Conservation (phyloP, 2,888 invertebrate genomes). For the Agrotis ipsilon region DNA sequence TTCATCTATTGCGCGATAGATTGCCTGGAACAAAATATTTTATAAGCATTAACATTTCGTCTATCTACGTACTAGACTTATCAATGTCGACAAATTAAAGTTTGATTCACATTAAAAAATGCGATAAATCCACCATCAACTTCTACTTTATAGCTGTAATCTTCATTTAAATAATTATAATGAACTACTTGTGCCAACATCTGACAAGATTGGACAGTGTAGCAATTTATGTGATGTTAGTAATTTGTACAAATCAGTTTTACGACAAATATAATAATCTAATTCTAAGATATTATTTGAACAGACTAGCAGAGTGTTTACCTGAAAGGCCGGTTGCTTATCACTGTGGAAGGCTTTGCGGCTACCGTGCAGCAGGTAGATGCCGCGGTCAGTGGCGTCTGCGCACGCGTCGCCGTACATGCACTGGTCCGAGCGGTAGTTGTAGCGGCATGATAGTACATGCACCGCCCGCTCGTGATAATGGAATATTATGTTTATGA, state of each 20-base stretch:
- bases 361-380: constrained; percentile 97
- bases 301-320: constrained; percentile 48
- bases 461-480: constrained; percentile 95
- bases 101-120: no score
- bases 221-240: no score
- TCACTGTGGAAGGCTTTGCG: constrained; percentile 96
- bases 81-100: not conserved
- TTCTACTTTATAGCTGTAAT: no score
- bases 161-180: no score
- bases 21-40: constrained; percentile 76
- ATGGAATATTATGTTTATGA: constrained; percentile 97
- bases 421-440: constrained; percentile 98
- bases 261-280: not conserved
- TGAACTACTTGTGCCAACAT: no score
- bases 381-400: constrained; percentile 93
- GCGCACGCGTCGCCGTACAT: constrained; percentile 98
- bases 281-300: no score
- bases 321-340: constrained; percentile 96
- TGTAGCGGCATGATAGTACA: constrained; percentile 96
- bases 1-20: constrained; percentile 83
- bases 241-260: no score
- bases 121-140: no score
- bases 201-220: no score
- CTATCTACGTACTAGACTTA: not conserved
- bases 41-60: not conserved